phyloP scores from a whole-genome alignment of 2,888 invertebrate species.

The Dimorphilus gyrociliatus region DNA sequence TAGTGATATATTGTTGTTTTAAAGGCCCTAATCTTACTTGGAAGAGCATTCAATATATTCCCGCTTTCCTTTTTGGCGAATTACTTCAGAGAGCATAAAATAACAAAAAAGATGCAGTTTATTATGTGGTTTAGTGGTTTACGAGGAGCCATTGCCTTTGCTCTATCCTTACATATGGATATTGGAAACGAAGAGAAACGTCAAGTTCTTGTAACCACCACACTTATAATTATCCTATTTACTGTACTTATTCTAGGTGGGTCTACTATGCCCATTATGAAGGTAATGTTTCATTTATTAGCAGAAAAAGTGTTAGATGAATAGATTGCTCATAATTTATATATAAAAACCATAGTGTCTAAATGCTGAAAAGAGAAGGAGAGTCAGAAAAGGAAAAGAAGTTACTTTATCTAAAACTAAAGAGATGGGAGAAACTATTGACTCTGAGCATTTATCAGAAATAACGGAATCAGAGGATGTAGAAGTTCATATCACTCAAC shows the following conservation, averaged over 20 bases:
- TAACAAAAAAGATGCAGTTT: conserved; percentile 94
- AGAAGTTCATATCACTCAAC: conserved; percentile 64
- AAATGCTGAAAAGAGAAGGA: conserved; percentile 47
- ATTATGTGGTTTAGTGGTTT: conserved; percentile 98
- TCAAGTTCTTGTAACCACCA: conserved; percentile 90
- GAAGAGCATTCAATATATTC: conserved; percentile 89
- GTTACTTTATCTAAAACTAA: conserved; percentile 90
- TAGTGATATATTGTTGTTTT: too few species aligned
- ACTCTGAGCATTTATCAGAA: conserved; percentile 33
- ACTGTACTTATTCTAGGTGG: conserved; percentile 90
- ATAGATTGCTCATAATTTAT: neutral
- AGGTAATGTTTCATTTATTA: conserved; percentile 37
- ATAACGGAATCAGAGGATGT: conserved; percentile 52
- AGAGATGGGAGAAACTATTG: conserved; percentile 54
- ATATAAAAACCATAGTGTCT: conserved; percentile 45
- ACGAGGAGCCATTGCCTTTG: conserved; percentile 93
- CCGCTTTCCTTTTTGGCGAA: conserved; percentile 82
- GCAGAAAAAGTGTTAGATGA: neutral
- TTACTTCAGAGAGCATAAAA: conserved; percentile 89
- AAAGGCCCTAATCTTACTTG: conserved; percentile 46
- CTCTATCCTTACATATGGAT: conserved; percentile 72
- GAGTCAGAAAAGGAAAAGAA: conserved; percentile 48
- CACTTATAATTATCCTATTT: conserved; percentile 88
- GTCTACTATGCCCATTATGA: conserved; percentile 88
- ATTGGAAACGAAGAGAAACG: conserved; percentile 58